These are phyloP conservation scores for Macquaria australasica DNA, from an alignment of 2,113 vertebrate species.

Conservation along the genomic window DNA sequence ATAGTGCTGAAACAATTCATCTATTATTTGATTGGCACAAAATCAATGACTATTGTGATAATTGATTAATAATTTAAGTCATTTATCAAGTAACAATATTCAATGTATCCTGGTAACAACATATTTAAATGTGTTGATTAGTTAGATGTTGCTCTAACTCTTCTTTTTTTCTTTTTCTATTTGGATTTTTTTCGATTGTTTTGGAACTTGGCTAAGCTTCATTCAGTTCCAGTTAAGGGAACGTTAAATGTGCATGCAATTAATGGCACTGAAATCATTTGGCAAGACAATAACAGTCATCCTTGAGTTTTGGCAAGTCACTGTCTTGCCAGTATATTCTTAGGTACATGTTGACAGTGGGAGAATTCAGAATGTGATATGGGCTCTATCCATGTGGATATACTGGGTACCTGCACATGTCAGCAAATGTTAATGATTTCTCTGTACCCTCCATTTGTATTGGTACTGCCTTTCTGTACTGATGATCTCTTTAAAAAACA, in stretches of 20 bases:
- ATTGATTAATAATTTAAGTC: neutral
- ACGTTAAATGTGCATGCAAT: neutral
- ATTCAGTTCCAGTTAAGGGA: neutral
- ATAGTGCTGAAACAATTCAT: neutral
- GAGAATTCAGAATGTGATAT: neutral
- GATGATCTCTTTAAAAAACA: neutral
- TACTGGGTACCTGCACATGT: neutral
- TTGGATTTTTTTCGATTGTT: neutral
- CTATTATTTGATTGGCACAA: neutral
- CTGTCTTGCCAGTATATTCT: conserved; percentile 23
- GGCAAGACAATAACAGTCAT: neutral
- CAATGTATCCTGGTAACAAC: neutral
- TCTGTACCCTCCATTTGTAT: conserved; percentile 11
- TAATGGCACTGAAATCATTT: conserved; percentile 5
- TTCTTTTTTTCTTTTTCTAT: neutral
- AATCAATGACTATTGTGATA: neutral
- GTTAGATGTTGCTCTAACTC: neutral
- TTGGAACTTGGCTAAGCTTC: neutral
- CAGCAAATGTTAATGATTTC: conserved; percentile 3
- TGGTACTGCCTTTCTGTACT: neutral
- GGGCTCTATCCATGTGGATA: too few species aligned
- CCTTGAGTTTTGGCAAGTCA: neutral
- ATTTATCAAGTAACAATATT: neutral
- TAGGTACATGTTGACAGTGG: conserved; percentile 9
- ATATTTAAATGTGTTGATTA: neutral